phyloP scores from a whole-genome alignment of 2,797 vertebrate species.

The Clarias laeviceps region DNA sequence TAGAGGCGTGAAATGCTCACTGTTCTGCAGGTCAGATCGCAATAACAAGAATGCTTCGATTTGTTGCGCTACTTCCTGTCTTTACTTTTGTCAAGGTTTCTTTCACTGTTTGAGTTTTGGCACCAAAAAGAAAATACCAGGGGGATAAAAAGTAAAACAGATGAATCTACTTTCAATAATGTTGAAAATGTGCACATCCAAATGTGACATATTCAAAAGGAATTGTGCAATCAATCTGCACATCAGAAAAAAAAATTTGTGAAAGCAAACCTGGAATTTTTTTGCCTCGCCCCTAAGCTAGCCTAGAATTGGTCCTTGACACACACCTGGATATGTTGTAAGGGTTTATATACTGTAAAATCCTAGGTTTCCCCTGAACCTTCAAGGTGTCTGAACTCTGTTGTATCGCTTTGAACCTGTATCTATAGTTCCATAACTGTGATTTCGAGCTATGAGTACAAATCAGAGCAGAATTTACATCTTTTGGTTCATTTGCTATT shows the following conservation, averaged over 20 bases:
- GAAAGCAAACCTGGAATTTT: neutral
- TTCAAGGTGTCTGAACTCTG: neutral
- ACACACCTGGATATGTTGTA: neutral
- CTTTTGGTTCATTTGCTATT: neutral
- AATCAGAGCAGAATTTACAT: neutral
- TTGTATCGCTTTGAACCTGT: slow-evolving; percentile 1
- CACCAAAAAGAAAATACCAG: neutral
- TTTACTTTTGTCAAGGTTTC: neutral
- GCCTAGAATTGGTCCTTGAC: neutral
- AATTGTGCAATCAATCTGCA: neutral
- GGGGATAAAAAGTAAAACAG: neutral
- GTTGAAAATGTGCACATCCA: neutral
- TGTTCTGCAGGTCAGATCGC: neutral
- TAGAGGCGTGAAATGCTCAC: neutral
- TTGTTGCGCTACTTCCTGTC: neutral
- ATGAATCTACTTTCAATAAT: neutral
- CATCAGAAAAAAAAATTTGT: neutral
- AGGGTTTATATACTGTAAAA: too few species aligned
- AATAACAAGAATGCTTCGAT: neutral
- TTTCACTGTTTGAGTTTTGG: neutral
- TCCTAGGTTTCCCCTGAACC: neutral
- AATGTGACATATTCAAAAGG: neutral
- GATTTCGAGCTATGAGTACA: neutral
- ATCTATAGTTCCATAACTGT: neutral
- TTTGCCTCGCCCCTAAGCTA: neutral